phyloP scores from a whole-genome alignment of 2,888 invertebrate genomes.

The Heliconius sara region DNA sequence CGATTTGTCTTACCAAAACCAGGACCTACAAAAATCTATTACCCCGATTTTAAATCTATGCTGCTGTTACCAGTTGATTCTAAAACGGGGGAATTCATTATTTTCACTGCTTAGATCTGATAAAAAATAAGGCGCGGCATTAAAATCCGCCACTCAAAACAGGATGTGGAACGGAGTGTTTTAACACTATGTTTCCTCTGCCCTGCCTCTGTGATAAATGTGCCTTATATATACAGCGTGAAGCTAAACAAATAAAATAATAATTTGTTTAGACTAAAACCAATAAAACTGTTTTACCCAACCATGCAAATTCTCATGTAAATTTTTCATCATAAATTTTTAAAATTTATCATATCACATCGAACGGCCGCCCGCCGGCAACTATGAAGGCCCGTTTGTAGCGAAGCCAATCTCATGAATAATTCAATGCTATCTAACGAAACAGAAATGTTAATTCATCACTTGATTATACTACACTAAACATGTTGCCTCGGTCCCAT shows the following conservation, averaged over 20 bases:
- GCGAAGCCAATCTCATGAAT: constrained; percentile 47
- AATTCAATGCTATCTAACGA: constrained; percentile 46
- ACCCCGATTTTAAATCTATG: no score
- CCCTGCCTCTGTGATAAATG: no score
- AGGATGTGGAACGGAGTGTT: background rate
- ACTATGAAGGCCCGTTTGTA: constrained; percentile 30
- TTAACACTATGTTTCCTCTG: background rate
- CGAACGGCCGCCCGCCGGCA: constrained; percentile 20
- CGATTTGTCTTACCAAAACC: no score
- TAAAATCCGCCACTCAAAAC: background rate
- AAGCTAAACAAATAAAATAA: no score
- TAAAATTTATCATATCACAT: constrained; percentile 2
- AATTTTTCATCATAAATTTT: background rate
- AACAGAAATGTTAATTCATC: constrained; percentile 50
- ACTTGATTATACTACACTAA: constrained; percentile 48
- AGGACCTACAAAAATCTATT: no score
- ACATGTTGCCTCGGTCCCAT: constrained; percentile 38
- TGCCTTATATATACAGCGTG: no score
- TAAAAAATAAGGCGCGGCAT: background rate
- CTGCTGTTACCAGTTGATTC: no score
- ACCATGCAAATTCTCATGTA: background rate
- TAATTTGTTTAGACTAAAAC: background rate
- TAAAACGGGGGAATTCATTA: background rate
- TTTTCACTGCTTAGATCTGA: background rate
- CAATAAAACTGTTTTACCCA: background rate